Evolutionary conservation across 2,888 invertebrate species (phyloP).

Genomic region (Ceramica pisi): DNA sequence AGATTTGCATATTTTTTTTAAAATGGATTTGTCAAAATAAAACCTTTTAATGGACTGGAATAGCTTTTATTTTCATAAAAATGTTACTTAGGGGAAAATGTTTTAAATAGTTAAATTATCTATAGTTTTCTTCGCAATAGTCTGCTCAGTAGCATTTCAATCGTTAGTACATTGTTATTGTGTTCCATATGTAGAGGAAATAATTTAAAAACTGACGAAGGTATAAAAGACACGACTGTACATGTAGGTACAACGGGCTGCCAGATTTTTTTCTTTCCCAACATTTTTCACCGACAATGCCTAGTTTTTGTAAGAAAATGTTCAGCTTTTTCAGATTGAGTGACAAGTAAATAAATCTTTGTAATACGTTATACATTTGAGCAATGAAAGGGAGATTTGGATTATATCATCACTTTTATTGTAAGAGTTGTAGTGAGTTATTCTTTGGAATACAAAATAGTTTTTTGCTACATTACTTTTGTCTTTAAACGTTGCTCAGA

Average conservation of each 20-base stretch:
- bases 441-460: slow-evolving; percentile 34
- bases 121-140: background rate
- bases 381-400: slow-evolving; percentile 21
- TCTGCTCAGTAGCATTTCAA: background rate
- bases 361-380: slow-evolving; percentile 37
- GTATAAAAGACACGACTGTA: background rate
- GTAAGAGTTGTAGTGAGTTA: background rate
- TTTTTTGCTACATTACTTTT: slow-evolving; percentile 26
- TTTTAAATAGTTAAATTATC: no score
- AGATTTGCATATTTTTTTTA: no score
- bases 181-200: background rate
- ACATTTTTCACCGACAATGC: slow-evolving; percentile 53
- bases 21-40: no score
- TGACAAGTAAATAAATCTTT: slow-evolving; percentile 63
- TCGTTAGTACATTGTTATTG: no score
- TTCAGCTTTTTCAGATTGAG: slow-evolving; percentile 43
- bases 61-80: no score
- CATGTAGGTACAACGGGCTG: slow-evolving; percentile 9
- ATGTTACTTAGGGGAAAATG: no score
- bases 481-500: background rate
- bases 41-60: no score
- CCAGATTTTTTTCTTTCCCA: slow-evolving; percentile 34
- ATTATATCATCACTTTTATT: slow-evolving; percentile 44
- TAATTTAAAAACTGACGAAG: background rate
- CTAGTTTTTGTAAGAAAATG: slow-evolving; percentile 50